Evolutionary conservation across 2,888 invertebrate genomes (phyloP), one percentile per base, ranked within the genome.

Genomic region (Andrena hattorfiana): DNA sequence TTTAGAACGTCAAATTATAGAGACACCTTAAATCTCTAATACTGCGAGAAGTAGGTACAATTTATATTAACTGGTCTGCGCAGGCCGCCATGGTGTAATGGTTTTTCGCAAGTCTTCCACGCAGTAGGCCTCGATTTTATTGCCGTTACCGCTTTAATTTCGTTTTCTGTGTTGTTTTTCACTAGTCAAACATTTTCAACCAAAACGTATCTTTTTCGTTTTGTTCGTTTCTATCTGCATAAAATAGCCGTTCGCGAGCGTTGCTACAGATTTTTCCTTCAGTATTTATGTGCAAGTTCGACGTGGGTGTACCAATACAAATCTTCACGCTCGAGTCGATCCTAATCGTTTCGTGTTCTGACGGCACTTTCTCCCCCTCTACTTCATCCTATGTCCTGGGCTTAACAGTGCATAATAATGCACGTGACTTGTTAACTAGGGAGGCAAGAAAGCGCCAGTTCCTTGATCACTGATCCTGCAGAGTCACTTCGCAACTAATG

Each of bases 271-370:
- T 74, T 82, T 78, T 79, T 56, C 23, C 20, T 51, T 71, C 63
- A 69, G 80, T 75, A 82, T 75, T 80, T 71, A 82, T 42, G 42
- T 42, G 42, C 68, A 71, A 75, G 59, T n/a, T 20, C 75, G 30
- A 70, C 79, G 82, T 82, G 80, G 82, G 80, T 75, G 74, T 79
- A 79, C 60, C 68, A 28, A 32, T 48, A 62, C 73, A 73, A 70
- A 74, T 51, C 69, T 79, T 60, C 23, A 26, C 51, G 49, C 35
- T 23, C 56, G 30, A 63, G 69, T 30, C 51, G 64, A 78, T 74
- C 63, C 81, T 83, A 83, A 83, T 81, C 75, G 75, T 59, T 63
- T 30, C 75, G 59, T 80, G 82, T 81, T 42, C 60, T 54, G 56
- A 42, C 66, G 67, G 42, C 49, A 51, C 62, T 54, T 77, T 67